Evolutionary conservation across 2,797 vertebrate species (phyloP), one percentile per base, ranked within the genome.

Genomic region (Amblyraja radiata): DNA sequence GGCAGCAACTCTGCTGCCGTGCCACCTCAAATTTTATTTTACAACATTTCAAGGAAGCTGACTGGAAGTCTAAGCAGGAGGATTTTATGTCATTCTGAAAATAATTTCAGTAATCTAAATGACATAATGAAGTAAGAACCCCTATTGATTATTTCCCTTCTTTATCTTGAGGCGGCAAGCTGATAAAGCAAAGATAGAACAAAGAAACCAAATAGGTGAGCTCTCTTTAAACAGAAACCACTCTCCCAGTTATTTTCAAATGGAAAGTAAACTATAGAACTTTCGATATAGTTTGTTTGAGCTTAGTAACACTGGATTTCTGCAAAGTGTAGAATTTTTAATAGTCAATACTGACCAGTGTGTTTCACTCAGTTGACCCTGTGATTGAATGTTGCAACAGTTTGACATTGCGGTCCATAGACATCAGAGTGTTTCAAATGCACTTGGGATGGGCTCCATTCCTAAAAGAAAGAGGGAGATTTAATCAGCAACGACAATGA

Each of bases 401-500:
- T 88, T 18, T 88, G 84, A 65, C 5, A 23, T 61, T 65, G 84
- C 61, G 21, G 84, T 18, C 6, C n/a, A 88, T n/a, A 65, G 54
- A 84, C 25, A n/a, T 10, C 32, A 78, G 11, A 78, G 77, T 84
- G 54, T 84, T 84, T 14, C 84, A 88, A 88, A 88, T 65, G 7
- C n/a, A 65, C 28, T 36, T 14, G 58, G 54, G 28, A 28, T 63
- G 58, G 25, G 58, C 13, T 86, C 83, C 21, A 65, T 65, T 61
- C 13, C 61, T 88, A 58, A 32, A 73, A 21, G 71, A 73, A 73
- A 73, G 71, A 73, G 16, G 71, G 71, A 73, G n/a, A 61, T 18
- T 88, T 16, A 65, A 28, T 32, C 84, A 65, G 84, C 84, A 65
- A n/a, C 65, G 84, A 88, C 61, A 88, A 78, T 88, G 28, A 32